Evolutionary conservation across 2,113 vertebrate species (phyloP).

Genomic region (Eptesicus fuscus): DNA sequence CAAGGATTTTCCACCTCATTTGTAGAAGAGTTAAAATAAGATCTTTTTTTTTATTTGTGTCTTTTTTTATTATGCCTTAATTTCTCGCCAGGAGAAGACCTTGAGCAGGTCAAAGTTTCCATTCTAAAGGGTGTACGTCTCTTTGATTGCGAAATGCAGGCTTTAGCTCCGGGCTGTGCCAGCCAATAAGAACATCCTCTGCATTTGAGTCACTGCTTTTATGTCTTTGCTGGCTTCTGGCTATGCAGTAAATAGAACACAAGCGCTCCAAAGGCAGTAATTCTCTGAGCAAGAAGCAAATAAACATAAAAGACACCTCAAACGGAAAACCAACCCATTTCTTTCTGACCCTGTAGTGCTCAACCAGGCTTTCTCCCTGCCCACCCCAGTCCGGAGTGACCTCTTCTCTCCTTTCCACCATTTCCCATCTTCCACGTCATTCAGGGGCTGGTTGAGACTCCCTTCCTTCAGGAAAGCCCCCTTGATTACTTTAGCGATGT

Average conservation of each 20-base stretch:
- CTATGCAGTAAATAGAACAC: slow-evolving; percentile 36
- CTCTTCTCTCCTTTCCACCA: not conserved
- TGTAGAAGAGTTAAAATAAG: slow-evolving; percentile 7
- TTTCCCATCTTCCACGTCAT: not conserved
- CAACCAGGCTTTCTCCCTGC: not conserved
- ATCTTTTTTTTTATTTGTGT: not conserved
- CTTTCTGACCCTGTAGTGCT: not conserved
- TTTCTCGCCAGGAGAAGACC: slow-evolving; percentile 36
- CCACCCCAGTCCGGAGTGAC: not conserved
- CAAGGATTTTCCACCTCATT: not conserved
- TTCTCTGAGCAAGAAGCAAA: slow-evolving; percentile 57
- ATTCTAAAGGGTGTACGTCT: not conserved
- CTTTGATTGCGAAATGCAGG: slow-evolving; percentile 15
- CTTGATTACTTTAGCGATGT: not conserved
- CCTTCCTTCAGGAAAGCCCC: not conserved
- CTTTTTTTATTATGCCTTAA: not conserved
- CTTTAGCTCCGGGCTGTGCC: not conserved
- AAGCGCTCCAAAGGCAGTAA: slow-evolving; percentile 26
- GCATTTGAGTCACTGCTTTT: slow-evolving; percentile 4
- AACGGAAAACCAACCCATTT: not conserved
- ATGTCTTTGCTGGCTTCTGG: slow-evolving; percentile 32
- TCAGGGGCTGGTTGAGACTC: not conserved
- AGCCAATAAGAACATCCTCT: slow-evolving; percentile 6
- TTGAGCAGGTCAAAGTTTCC: slow-evolving; percentile 34
- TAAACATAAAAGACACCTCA: slow-evolving; percentile 62